phyloP scores from a whole-genome alignment of 2,113 vertebrate species.

The Crotalus tigris region DNA sequence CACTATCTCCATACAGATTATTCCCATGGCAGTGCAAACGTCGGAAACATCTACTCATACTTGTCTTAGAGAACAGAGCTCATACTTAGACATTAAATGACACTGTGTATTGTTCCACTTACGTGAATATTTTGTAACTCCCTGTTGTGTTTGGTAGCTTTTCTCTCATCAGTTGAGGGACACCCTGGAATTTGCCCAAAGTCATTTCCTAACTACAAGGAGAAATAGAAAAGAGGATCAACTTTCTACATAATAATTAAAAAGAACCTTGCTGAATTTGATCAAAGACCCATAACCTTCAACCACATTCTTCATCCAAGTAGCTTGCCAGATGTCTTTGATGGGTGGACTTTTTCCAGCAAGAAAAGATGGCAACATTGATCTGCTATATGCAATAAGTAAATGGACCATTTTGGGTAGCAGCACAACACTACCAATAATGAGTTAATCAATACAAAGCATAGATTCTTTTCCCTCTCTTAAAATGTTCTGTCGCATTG shows the following conservation, averaged over 20 bases:
- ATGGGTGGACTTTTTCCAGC: neutral
- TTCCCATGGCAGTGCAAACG: neutral
- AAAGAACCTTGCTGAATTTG: neutral
- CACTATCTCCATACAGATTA: neutral
- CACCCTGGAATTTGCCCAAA: neutral
- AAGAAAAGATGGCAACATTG: neutral
- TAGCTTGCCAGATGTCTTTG: neutral
- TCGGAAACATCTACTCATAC: neutral
- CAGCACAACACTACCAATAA: neutral
- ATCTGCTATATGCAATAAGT: neutral
- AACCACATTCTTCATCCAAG: neutral
- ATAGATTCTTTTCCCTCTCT: neutral
- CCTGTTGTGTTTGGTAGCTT: neutral
- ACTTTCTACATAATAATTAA: neutral
- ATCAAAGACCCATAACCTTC: neutral
- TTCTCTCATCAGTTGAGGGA: neutral
- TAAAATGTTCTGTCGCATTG: conserved; percentile 35
- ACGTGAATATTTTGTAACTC: neutral
- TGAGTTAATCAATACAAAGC: neutral
- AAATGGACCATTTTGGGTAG: conserved; percentile 7
- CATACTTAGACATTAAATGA: neutral
- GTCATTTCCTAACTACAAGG: neutral
- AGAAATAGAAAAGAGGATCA: neutral
- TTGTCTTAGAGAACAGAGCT: neutral
- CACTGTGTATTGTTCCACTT: neutral